Conservation (phyloP, 2,888 invertebrate species). For the Andrena fulva region DNA sequence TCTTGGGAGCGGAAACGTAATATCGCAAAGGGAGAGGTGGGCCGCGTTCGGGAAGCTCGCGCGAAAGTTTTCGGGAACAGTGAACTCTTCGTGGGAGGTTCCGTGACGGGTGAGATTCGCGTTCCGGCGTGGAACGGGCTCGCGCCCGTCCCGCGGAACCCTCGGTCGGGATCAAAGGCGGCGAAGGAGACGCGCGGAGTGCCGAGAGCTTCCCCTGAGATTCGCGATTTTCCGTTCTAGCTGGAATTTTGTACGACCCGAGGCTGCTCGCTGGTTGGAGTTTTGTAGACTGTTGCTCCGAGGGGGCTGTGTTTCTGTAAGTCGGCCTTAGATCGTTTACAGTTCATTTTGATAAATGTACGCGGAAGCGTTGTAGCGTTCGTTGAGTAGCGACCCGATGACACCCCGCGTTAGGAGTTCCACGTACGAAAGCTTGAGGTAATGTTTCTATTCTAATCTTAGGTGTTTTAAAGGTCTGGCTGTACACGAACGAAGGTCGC, state of each 20-base stretch:
- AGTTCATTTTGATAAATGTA: constrained; percentile 28
- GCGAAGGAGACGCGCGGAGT: not conserved
- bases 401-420: not conserved
- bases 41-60: constrained; percentile 1
- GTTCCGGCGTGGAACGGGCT: not conserved
- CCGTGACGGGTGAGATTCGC: not conserved
- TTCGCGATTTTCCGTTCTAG: constrained; percentile 3
- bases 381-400: not conserved
- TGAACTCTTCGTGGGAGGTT: not conserved
- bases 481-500: not conserved
- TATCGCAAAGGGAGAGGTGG: not conserved
- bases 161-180: not conserved
- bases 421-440: not conserved
- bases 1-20: constrained; percentile 15
- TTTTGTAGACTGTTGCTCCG: not conserved
- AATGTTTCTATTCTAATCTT: not conserved
- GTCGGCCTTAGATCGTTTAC: constrained; percentile 40
- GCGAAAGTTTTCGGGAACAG: not conserved
- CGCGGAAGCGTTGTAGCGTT: not conserved
- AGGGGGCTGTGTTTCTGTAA: not conserved
- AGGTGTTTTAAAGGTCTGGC: not conserved
- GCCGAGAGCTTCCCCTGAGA: not conserved
- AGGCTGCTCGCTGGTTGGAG: not conserved
- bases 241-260: constrained; percentile 9
- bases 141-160: not conserved